Conservation (phyloP, 1,140 invertebrate genomes). For the Coelopa frigida region DNA sequence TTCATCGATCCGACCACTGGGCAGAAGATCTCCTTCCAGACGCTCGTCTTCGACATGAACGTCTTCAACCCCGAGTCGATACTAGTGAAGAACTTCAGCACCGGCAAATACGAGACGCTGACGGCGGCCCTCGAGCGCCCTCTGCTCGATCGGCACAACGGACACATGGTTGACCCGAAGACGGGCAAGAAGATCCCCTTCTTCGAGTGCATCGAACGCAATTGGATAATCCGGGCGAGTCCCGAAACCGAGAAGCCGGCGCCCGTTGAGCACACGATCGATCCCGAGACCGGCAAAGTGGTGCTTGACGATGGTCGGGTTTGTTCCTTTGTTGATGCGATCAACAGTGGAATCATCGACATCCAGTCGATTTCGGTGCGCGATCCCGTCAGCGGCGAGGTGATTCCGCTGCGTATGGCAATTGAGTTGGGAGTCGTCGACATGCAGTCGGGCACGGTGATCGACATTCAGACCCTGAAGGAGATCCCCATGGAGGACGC, state of each 20-base stretch:
- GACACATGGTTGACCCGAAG: slow-evolving; percentile 75
- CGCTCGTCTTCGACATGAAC: slow-evolving; percentile 65
- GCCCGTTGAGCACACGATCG: slow-evolving; percentile 32
- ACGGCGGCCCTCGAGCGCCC: slow-evolving; percentile 65
- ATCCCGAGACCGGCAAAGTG: slow-evolving; percentile 30
- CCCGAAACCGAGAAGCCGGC: slow-evolving; percentile 47
- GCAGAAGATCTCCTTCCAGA: slow-evolving; percentile 65
- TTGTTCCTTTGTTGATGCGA: slow-evolving; percentile 58
- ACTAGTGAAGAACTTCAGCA: slow-evolving; percentile 68
- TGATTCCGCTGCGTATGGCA: slow-evolving; percentile 64
- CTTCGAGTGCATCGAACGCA: slow-evolving; percentile 71
- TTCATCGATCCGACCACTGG: slow-evolving; percentile 74
- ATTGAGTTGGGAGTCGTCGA: slow-evolving; percentile 71
- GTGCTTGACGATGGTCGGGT: slow-evolving; percentile 49
- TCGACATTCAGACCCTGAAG: slow-evolving; percentile 60
- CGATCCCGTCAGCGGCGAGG: slow-evolving; percentile 63
- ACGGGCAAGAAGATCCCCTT: slow-evolving; percentile 73
- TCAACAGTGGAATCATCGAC: slow-evolving; percentile 66
- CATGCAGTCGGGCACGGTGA: slow-evolving; percentile 61
- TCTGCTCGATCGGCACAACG: slow-evolving; percentile 66
- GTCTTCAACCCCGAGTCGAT: slow-evolving; percentile 69
- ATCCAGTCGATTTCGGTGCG: slow-evolving; percentile 63
- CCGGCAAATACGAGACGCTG: slow-evolving; percentile 61
- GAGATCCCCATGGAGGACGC: slow-evolving; percentile 62
- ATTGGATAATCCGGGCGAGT: slow-evolving; percentile 58